Evolutionary conservation across 2,888 invertebrate species (phyloP).

Genomic region (Bhutanitis thaidina): DNA sequence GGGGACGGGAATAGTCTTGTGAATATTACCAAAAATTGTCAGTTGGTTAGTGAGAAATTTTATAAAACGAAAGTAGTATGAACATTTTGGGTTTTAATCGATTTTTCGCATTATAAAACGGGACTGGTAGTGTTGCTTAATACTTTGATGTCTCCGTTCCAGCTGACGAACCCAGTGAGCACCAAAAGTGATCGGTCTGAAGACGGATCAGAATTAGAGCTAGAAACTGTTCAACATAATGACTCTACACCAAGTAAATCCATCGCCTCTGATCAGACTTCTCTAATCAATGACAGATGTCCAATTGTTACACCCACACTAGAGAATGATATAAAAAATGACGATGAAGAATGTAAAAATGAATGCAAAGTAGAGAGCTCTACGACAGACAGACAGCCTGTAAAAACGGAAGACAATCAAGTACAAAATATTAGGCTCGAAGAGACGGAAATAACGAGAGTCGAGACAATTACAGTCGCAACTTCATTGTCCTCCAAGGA

Average conservation of each 20-base stretch:
- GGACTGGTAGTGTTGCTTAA: too few relatives aligned
- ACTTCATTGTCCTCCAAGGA: background rate
- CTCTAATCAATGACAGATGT: conserved; percentile 17
- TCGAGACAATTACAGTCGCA: background rate
- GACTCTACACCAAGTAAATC: conserved; percentile 19
- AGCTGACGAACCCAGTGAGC: conserved; percentile 58
- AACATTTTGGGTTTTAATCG: too few relatives aligned
- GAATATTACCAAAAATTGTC: too few relatives aligned
- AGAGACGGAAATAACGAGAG: background rate
- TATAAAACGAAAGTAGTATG: too few relatives aligned
- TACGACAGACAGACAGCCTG: background rate
- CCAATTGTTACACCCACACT: background rate
- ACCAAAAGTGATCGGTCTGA: conserved; percentile 51
- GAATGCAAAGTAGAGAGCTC: background rate
- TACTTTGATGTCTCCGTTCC: conserved; percentile 28
- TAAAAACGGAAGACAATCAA: background rate
- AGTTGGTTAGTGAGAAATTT: too few relatives aligned
- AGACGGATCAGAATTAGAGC: conserved; percentile 47
- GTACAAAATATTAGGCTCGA: background rate
- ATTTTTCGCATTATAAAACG: too few relatives aligned
- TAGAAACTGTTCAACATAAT: conserved; percentile 35
- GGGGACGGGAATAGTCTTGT: too few relatives aligned
- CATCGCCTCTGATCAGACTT: background rate
- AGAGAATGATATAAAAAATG: background rate
- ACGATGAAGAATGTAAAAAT: background rate